Evolutionary conservation across 1,140 invertebrate species (phyloP).

Genomic region (Bombus picipes): DNA sequence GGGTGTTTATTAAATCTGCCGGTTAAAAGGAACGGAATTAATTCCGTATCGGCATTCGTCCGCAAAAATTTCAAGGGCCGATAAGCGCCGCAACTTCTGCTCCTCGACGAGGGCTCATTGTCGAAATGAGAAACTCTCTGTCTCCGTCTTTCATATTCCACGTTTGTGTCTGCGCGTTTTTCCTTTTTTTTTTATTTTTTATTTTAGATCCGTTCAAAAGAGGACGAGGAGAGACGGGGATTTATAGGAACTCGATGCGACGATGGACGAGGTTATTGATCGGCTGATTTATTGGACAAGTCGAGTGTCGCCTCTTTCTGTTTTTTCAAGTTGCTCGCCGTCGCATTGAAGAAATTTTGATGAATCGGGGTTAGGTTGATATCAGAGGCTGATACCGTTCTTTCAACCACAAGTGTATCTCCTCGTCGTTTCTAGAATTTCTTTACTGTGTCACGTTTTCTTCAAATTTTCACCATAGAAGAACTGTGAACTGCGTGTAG

Average conservation of each 20-base stretch:
- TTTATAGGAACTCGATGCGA: conserved; percentile 11
- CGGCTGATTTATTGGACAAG: conserved; percentile 13
- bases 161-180: not conserved
- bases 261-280: conserved; percentile 23
- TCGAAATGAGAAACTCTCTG: conserved; percentile 15
- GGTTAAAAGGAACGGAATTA: conserved; percentile 67
- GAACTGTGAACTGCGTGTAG: too few species aligned
- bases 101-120: conserved; percentile 34
- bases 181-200: not conserved
- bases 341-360: not conserved
- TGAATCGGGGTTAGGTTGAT: not conserved
- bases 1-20: conserved; percentile 69
- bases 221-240: not conserved
- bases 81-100: conserved; percentile 25
- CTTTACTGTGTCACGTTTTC: not conserved
- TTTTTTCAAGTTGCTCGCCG: conserved; percentile 4
- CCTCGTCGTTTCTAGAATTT: not conserved
- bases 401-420: not conserved
- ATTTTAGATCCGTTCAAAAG: conserved; percentile 26
- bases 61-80: conserved; percentile 36
- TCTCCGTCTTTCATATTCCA: not conserved
- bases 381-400: not conserved
- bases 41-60: conserved; percentile 58
- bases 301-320: not conserved
- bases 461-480: too few species aligned